Evolutionary conservation across 2,113 vertebrate species (phyloP).

Genomic region (Tyto alba): DNA sequence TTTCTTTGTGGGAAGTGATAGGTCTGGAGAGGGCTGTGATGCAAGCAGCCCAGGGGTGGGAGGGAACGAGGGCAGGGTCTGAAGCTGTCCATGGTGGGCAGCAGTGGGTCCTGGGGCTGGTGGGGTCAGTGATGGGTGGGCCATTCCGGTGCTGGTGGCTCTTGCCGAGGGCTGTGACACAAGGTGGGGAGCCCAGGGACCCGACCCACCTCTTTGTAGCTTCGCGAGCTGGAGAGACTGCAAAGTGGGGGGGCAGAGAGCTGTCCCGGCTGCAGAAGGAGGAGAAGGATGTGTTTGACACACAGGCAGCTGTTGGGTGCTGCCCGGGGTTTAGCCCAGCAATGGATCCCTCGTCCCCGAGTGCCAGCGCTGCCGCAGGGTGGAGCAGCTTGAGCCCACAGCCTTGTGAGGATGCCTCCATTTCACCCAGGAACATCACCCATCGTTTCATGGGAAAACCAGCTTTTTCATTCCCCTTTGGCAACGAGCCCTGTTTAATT

Average conservation of each 20-base stretch:
- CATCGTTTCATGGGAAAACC: background rate
- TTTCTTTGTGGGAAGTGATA: background rate
- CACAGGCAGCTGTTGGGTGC: background rate
- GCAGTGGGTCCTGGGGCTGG: accelerated
- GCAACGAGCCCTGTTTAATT: background rate
- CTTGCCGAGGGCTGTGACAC: background rate
- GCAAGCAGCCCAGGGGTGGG: accelerated
- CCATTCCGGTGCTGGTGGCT: accelerated
- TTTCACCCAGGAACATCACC: background rate
- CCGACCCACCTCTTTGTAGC: background rate
- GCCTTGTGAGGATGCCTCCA: background rate
- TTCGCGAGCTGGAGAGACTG: background rate
- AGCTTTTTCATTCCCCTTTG: background rate
- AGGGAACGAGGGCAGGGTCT: background rate
- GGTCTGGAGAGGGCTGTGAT: background rate
- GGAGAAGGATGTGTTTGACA: background rate
- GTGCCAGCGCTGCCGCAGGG: background rate
- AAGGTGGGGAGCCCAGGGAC: background rate
- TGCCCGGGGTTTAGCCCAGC: background rate
- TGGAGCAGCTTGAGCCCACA: background rate
- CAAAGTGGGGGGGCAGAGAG: background rate
- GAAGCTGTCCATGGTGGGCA: accelerated
- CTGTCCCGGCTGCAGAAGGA: background rate
- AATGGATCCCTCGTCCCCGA: background rate
- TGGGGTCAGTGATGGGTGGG: background rate